These are phyloP conservation scores for Suillia variegata DNA, from an alignment of 2,888 invertebrate genomes.

Conservation along the genomic window DNA sequence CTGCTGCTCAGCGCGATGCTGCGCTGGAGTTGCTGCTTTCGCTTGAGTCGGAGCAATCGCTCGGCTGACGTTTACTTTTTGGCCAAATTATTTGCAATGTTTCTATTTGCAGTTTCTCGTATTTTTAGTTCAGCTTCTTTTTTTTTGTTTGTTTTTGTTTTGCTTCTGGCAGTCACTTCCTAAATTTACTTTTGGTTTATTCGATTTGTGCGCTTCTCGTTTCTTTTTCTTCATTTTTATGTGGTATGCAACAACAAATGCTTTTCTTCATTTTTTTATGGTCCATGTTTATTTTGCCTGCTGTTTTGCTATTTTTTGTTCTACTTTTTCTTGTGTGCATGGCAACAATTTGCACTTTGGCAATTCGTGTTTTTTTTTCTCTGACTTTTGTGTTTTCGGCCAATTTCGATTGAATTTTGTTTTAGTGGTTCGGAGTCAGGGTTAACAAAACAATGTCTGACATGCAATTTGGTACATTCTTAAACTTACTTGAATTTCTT, in stretches of 20 bases:
- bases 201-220: slow-evolving; percentile 2
- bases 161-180: not conserved
- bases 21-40: too few relatives aligned
- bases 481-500: not conserved
- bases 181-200: slow-evolving; percentile 2
- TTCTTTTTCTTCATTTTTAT: not conserved
- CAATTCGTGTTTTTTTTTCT: slow-evolving; percentile 8
- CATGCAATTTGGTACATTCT: not conserved
- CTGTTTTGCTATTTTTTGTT: not conserved
- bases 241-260: not conserved
- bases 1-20: too few relatives aligned
- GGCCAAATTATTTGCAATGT: not conserved
- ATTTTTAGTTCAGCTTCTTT: not conserved
- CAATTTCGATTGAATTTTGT: not conserved
- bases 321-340: not conserved
- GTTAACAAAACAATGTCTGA: not conserved
- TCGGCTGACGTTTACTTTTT: not conserved
- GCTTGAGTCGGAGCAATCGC: too few relatives aligned
- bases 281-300: not conserved
- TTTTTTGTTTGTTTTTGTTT: not conserved
- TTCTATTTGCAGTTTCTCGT: not conserved
- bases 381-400: too few relatives aligned
- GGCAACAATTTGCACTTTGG: slow-evolving; percentile 8
- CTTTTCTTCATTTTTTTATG: not conserved
- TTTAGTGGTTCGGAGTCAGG: not conserved